These are phyloP conservation scores for Melipona bicolor DNA, from an alignment of 2,888 invertebrate genomes.

Conservation along the genomic window DNA sequence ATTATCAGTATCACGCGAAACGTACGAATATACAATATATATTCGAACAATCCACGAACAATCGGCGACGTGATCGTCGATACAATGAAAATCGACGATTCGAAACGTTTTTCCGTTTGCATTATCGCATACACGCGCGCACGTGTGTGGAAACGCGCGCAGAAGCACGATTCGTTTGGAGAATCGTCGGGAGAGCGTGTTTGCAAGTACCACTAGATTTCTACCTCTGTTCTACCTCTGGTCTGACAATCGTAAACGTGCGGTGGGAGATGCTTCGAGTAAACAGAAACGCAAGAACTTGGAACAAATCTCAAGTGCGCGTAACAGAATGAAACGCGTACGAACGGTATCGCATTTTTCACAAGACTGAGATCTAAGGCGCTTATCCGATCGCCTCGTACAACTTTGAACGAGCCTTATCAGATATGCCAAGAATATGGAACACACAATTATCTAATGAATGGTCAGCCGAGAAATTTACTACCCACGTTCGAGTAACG, in stretches of 20 bases:
- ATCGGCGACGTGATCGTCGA: neutral
- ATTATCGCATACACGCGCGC: neutral
- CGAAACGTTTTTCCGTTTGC: neutral
- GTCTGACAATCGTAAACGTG: neutral
- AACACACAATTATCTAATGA: constrained; percentile 77
- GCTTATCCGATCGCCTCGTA: constrained; percentile 42
- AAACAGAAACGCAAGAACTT: neutral
- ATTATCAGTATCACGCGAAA: constrained; percentile 16
- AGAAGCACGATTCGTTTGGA: neutral
- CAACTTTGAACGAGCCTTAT: constrained; percentile 61
- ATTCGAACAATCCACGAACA: neutral
- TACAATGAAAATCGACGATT: neutral
- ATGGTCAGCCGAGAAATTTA: constrained; percentile 75
- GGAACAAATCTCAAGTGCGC: neutral
- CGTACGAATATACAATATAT: neutral
- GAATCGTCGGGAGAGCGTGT: neutral
- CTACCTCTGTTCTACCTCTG: neutral
- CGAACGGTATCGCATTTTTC: constrained; percentile 56
- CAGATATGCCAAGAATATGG: constrained; percentile 78
- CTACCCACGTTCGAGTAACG: constrained; percentile 69
- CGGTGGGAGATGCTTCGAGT: neutral
- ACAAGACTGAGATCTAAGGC: constrained; percentile 56
- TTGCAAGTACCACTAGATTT: no score
- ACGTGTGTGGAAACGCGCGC: no score
- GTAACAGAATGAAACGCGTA: constrained; percentile 13